These are phyloP conservation scores for Stegostoma tigrinum DNA, from an alignment of 2,113 vertebrate species.

Conservation along the genomic window DNA sequence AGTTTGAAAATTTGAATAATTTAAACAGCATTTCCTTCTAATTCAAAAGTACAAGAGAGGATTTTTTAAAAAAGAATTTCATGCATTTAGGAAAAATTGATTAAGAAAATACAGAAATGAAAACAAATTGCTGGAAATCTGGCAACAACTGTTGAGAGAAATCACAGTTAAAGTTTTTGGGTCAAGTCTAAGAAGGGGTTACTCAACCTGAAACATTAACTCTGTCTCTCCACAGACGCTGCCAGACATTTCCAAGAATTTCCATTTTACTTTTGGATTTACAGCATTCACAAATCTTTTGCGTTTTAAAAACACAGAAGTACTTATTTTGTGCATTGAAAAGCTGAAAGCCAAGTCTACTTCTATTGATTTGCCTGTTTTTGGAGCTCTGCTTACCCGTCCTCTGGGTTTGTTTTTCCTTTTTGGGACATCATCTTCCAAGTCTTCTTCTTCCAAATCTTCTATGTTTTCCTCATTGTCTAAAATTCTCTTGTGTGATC, in stretches of 20 bases:
- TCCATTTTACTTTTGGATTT: too few relatives aligned
- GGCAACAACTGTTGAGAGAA: too few relatives aligned
- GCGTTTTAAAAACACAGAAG: not conserved
- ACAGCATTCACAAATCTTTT: too few relatives aligned
- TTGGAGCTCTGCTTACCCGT: constrained; percentile 66
- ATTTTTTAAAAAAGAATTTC: not conserved
- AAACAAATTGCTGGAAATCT: too few relatives aligned
- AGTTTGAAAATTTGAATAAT: not conserved
- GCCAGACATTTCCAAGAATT: too few relatives aligned
- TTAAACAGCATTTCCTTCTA: not conserved
- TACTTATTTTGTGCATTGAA: not conserved
- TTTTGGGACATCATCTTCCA: constrained; percentile 90
- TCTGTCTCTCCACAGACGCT: too few relatives aligned
- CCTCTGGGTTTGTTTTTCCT: constrained; percentile 89
- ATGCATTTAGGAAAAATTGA: too few relatives aligned
- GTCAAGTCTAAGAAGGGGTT: too few relatives aligned
- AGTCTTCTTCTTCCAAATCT: constrained; percentile 86
- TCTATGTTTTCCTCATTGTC: constrained; percentile 94
- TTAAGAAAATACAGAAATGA: too few relatives aligned
- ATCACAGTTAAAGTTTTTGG: too few relatives aligned
- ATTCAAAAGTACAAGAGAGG: not conserved
- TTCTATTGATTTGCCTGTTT: not conserved
- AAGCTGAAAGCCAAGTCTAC: not conserved
- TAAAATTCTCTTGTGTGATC: constrained; percentile 76
- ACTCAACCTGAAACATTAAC: too few relatives aligned